Percentiles rank a stretch among this genome's conserved stretches.
phyloP scores from a whole-genome alignment of 2,888 invertebrate genomes.

The Dynastes tityus region DNA sequence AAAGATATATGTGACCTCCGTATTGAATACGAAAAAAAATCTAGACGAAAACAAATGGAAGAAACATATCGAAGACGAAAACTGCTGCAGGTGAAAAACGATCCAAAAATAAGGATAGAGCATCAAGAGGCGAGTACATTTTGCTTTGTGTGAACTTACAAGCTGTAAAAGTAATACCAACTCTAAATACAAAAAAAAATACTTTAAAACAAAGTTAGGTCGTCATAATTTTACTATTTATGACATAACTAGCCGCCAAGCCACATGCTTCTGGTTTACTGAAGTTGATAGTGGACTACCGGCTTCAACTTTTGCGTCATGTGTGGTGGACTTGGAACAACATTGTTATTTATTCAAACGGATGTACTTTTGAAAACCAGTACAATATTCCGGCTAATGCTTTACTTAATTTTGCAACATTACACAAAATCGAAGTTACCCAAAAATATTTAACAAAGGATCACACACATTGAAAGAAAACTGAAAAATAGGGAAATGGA shows the following conservation, averaged over 20 bases:
- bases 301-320: constrained; percentile 1
- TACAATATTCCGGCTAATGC: background rate
- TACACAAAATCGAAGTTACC: constrained; percentile 31
- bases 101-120: background rate
- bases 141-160: background rate
- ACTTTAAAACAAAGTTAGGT: too few relatives aligned
- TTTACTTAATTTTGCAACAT: background rate
- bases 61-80: too few relatives aligned
- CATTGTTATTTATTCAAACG: background rate
- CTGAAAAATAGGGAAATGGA: constrained; percentile 51
- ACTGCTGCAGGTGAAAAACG: too few relatives aligned
- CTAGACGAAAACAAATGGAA: too few relatives aligned
- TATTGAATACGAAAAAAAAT: too few relatives aligned
- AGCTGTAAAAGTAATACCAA: too few relatives aligned
- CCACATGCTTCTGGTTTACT: background rate
- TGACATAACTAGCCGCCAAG: background rate
- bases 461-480: constrained; percentile 23
- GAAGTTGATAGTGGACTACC: background rate
- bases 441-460: too few relatives aligned
- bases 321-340: background rate
- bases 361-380: background rate
- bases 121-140: background rate
- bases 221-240: too few relatives aligned
- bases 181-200: too few relatives aligned
- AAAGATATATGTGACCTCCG: too few relatives aligned